Conservation (phyloP, 2,888 invertebrate genomes). For the Ecliptopera silaceata region DNA sequence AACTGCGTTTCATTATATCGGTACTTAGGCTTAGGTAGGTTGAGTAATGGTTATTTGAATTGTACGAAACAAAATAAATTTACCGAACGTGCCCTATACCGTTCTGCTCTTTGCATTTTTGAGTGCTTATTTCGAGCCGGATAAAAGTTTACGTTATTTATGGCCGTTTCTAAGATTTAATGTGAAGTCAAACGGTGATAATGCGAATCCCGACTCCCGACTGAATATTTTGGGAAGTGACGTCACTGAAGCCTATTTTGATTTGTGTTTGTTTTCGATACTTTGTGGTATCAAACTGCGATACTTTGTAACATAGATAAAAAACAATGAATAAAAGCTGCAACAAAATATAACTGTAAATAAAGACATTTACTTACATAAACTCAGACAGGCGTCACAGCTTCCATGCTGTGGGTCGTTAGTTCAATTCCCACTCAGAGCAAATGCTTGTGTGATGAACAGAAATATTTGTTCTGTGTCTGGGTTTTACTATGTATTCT, state of each 20-base stretch:
- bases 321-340: not conserved
- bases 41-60: conserved; percentile 84
- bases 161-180: conserved; percentile 79
- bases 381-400: no score
- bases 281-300: not conserved
- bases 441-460: no score
- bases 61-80: conserved; percentile 83
- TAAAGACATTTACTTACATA: no score
- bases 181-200: conserved; percentile 82
- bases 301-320: not conserved
- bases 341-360: no score
- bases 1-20: conserved; percentile 82
- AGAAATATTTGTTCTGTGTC: no score
- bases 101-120: conserved; percentile 83
- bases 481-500: no score
- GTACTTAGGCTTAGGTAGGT: conserved; percentile 71
- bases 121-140: conserved; percentile 82
- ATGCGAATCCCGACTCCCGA: conserved; percentile 69
- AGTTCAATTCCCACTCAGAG: no score
- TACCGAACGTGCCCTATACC: conserved; percentile 81
- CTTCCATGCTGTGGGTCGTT: no score
- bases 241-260: conserved; percentile 37
- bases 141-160: conserved; percentile 83
- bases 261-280: conserved; percentile 39
- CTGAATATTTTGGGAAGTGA: conserved; percentile 68